Base-by-base conservation (phyloP, 2,797 vertebrate species). In the Pseudochaenichthys georgianus region DNA sequence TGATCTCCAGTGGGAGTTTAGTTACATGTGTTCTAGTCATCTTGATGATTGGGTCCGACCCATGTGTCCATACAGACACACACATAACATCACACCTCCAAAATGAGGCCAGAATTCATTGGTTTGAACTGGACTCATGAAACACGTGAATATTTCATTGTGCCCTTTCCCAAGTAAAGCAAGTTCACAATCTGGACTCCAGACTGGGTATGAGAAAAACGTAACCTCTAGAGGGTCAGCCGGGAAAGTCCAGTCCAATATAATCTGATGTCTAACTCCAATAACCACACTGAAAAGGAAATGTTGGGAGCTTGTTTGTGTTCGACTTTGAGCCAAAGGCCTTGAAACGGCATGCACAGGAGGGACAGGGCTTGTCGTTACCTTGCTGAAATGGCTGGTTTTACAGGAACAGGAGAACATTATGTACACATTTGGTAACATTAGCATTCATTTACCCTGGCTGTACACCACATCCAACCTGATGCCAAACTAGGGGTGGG, bases 231-330 rank as follows among this genome's bases (percentile, higher is more conserved):
- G 4, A 52, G 72, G 88, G 88, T 91, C 87, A 84, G 85, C 77
- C 85, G 91, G 77, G 64, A 73, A 88, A 89, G 90, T 93, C 91
- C 55, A 80, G 73, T 79, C 68, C 78, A 89, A 92, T 91, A 90
- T 72, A 83, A 64, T 76, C 54, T 85, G 82, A 88, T 55, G 85
- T 77, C 57, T 73, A 73, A 79, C 85, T 85, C 84, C 77, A 84
- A 68, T 74, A 87, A 89, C 81, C 66, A 61, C 64, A 74, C 68
- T 63, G 74, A 82, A 84, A 73, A 62, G 58, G 79, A 86, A 77
- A 86, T 84, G 46, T 81, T 77, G 73, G 70, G 75, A 68, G 64
- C 50, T 76, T 81, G 75, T 79, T 91, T 86, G 75, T 77, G 58
- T 78, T 86, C 46, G 46, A 28, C 64, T 76, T 72, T 71, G 23